A percentile compares a stretch with the other conserved stretches of the same genome.
Conservation (phyloP, 2,113 vertebrate genomes). For the Neodontobutis hainanensis region DNA sequence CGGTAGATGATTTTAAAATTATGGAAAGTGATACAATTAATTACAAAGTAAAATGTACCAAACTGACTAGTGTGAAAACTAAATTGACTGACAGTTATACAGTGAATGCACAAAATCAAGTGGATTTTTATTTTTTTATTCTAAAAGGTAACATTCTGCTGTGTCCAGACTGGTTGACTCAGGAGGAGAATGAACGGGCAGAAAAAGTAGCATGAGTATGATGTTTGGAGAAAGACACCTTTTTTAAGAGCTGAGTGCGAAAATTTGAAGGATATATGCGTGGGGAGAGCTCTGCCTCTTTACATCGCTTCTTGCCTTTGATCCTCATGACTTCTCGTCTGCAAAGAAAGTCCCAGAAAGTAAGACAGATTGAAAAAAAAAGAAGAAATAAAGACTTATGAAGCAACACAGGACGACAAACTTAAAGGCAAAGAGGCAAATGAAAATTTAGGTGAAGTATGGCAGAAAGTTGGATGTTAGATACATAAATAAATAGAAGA, state of each 20-base stretch:
- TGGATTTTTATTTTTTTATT: no score
- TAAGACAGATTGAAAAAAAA: slow-evolving; percentile 44
- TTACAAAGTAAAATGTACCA: no score
- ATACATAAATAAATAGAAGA: slow-evolving; percentile 33
- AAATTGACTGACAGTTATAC: no score
- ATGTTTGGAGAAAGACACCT: slow-evolving; percentile 34
- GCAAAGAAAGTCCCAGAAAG: slow-evolving; percentile 51
- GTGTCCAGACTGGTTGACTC: background rate
- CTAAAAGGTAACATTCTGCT: no score
- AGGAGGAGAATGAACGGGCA: slow-evolving; percentile 8
- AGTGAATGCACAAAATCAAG: no score
- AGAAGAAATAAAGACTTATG: slow-evolving; percentile 32
- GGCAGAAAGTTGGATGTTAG: slow-evolving; percentile 5
- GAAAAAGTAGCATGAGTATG: slow-evolving; percentile 4
- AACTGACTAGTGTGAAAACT: no score
- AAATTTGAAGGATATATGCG: slow-evolving; percentile 32
- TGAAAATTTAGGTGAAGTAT: slow-evolving; percentile 43
- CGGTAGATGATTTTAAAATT: no score
- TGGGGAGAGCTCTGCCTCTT: slow-evolving; percentile 47
- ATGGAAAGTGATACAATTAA: no score
- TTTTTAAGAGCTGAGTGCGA: slow-evolving; percentile 30
- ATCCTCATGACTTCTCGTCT: slow-evolving; percentile 55
- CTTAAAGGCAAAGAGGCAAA: slow-evolving; percentile 41
- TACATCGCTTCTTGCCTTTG: slow-evolving; percentile 55
- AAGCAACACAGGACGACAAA: slow-evolving; percentile 47